Evolutionary conservation across 1,140 invertebrate species (phyloP).

Genomic region (Muscidifurax raptorellus): DNA sequence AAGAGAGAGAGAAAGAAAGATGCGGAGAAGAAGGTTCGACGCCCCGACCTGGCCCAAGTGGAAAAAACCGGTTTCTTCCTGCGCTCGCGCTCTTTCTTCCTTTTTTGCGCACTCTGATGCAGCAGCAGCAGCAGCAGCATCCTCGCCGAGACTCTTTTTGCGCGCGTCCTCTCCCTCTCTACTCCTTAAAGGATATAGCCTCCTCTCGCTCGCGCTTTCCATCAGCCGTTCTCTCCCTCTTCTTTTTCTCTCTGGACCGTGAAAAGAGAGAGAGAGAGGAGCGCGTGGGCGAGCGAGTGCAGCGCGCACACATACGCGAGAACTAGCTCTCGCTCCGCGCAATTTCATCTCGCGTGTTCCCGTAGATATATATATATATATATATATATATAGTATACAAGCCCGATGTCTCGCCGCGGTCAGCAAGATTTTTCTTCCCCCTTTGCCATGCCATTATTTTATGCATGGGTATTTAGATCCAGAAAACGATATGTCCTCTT

Average conservation of each 20-base stretch:
- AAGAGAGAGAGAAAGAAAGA: constrained; percentile 17
- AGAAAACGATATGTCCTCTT: too few relatives aligned
- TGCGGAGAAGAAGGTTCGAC: constrained; percentile 70
- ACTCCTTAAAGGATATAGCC: constrained; percentile 24
- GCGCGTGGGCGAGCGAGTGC: constrained; percentile 70
- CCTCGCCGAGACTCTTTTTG: constrained; percentile 35
- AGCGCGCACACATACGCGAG: constrained; percentile 60
- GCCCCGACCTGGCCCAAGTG: constrained; percentile 76
- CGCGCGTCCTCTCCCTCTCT: constrained; percentile 37
- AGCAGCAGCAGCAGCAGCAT: constrained; percentile 20
- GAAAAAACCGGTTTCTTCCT: constrained; percentile 77
- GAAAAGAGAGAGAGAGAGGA: constrained; percentile 19
- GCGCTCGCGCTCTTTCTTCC: constrained; percentile 64
- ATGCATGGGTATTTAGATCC: too few relatives aligned
- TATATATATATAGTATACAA: too few relatives aligned
- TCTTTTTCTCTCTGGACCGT: constrained; percentile 48
- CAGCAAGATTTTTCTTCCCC: not conserved
- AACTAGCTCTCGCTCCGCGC: constrained; percentile 38
- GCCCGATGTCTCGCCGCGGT: too few relatives aligned
- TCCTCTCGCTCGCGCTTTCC: constrained; percentile 52
- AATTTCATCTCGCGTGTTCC: constrained; percentile 65
- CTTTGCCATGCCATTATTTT: too few relatives aligned
- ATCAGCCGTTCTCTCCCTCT: constrained; percentile 44
- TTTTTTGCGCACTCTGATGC: constrained; percentile 47
- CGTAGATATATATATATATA: too few relatives aligned